Evolutionary conservation across 2,888 invertebrate species (phyloP).

Genomic region (Pocota personata): DNA sequence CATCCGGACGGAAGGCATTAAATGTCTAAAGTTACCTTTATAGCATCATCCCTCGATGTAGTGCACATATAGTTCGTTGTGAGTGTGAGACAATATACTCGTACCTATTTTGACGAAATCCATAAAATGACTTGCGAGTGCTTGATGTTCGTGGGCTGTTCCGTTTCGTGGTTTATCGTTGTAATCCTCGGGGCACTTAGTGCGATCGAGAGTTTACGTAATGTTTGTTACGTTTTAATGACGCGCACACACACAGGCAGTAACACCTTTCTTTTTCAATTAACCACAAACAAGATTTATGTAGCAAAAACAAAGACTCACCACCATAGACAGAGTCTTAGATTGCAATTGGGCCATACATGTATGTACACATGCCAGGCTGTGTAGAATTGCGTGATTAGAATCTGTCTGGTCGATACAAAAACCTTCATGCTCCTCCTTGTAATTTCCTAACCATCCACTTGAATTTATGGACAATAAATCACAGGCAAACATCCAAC

Average conservation of each 20-base stretch:
- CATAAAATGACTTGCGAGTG: constrained; percentile 45
- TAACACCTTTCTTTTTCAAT: constrained; percentile 63
- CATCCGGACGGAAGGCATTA: constrained; percentile 36
- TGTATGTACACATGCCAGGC: constrained; percentile 7
- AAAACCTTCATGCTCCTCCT: constrained; percentile 27
- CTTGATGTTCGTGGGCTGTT: not conserved
- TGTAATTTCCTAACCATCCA: constrained; percentile 67
- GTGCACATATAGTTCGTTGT: constrained; percentile 21
- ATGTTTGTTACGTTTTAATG: constrained; percentile 46
- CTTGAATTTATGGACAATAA: constrained; percentile 71
- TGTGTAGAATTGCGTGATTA: constrained; percentile 62
- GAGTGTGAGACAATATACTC: not conserved
- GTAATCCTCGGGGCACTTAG: constrained; percentile 40
- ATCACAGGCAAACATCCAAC: constrained; percentile 62
- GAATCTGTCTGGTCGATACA: constrained; percentile 66
- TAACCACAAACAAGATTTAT: constrained; percentile 66
- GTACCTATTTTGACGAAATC: constrained; percentile 41
- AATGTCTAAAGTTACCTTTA: constrained; percentile 33
- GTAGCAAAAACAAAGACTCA: constrained; percentile 14
- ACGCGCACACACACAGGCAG: not conserved
- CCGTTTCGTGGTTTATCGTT: constrained; percentile 36
- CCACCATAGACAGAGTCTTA: not conserved
- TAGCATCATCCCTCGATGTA: not conserved
- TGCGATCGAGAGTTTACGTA: constrained; percentile 35
- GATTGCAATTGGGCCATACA: constrained; percentile 27